These are phyloP conservation scores for Bagarius yarrelli DNA, from an alignment of 2,113 vertebrate genomes.

Conservation along the genomic window DNA sequence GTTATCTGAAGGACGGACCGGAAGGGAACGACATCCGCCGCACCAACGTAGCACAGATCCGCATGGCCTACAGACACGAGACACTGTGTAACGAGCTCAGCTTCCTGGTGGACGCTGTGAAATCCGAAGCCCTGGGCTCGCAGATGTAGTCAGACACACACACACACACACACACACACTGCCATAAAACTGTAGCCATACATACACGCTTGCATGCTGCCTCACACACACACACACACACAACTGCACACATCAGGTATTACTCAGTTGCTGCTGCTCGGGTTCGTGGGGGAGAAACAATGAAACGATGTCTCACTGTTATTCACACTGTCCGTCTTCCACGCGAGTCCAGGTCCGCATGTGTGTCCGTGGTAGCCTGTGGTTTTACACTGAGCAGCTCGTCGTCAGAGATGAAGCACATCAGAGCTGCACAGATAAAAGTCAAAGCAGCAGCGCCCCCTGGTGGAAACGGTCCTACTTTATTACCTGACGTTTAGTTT, in stretches of 20 bases:
- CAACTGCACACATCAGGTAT: conserved; percentile 22
- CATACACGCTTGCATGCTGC: conserved; percentile 17
- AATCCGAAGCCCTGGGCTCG: conserved; percentile 70
- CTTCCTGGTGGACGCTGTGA: conserved; percentile 89
- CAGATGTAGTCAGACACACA: conserved; percentile 13
- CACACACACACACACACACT: background rate
- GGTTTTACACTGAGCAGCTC: conserved; percentile 10
- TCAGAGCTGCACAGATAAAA: background rate
- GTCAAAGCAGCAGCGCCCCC: background rate
- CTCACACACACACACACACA: conserved; percentile 14
- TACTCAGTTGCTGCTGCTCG: conserved; percentile 30
- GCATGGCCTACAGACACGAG: conserved; percentile 92
- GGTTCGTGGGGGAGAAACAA: background rate
- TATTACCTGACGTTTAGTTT: no score
- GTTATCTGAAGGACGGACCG: conserved; percentile 89
- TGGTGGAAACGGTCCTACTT: background rate
- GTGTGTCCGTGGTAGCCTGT: conserved; percentile 9
- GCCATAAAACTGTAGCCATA: background rate
- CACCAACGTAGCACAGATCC: conserved; percentile 96
- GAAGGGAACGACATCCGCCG: conserved; percentile 93
- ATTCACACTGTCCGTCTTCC: conserved; percentile 29
- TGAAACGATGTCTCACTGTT: background rate
- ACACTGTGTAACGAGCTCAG: conserved; percentile 94
- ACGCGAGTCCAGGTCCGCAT: conserved; percentile 20
- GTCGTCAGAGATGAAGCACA: background rate